Base-by-base conservation (phyloP, 2,888 invertebrate genomes). In the Anodontia alba region DNA sequence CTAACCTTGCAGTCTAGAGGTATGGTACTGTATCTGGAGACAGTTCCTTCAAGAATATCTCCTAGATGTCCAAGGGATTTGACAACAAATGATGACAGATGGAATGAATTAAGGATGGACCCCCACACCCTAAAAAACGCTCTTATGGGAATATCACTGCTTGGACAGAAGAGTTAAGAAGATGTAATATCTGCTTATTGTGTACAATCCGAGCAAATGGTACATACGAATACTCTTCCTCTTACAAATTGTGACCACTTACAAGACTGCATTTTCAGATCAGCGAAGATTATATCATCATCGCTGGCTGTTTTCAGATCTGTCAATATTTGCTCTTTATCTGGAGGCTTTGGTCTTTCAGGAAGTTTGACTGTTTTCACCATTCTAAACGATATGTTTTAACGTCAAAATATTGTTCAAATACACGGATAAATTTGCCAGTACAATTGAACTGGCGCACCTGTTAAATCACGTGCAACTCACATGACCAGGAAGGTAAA, bases 341-440 rank as follows among this genome's bases (percentile, higher is more conserved):
- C 80, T 68, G 85, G 85, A n/a, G 80, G 76, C 68, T 83, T 85
- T 15, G 85, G 85, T 62, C 80, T 78, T 17, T 85, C 80, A 70
- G 82, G 80, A 1, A 66, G 73, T 10, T 80, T 62, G 38, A 78
- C 79, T 29, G 76, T 76, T 70, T 85, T 85, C 17, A 70, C 85
- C 85, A 85, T 85, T 42, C 7, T 70, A n/a, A n/a, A n/a, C n/a
- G n/a, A n/a, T n/a, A n/a, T n/a, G n/a, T n/a, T n/a, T n/a, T n/a
- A n/a, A n/a, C n/a, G n/a, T n/a, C n/a, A n/a, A n/a, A n/a, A n/a
- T n/a, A n/a, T n/a, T n/a, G n/a, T n/a, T n/a, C n/a, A n/a, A n/a
- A n/a, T n/a, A n/a, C n/a, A n/a, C 20, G 49, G 49, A 49, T 49
- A 49, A 49, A 20, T 15, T 49, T 49, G 12, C 49, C 49, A 20